Percentiles rank a stretch among this genome's conserved stretches.
Evolutionary conservation across 2,888 invertebrate genomes (phyloP).

Genomic region (Agrilus mali): DNA sequence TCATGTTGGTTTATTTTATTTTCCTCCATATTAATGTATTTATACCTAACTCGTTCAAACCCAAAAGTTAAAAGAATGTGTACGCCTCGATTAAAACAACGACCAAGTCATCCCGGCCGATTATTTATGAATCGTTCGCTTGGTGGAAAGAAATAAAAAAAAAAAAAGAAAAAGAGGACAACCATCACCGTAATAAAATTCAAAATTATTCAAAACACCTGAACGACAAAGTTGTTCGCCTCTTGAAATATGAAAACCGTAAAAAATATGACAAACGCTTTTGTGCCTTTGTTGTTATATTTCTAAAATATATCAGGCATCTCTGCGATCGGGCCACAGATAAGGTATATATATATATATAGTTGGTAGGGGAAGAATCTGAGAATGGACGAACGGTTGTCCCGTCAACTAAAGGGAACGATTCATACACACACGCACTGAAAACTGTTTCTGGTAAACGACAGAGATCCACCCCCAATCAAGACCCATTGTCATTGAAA

Average conservation of each 20-base stretch:
- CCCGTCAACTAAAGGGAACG: not conserved
- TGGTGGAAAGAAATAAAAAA: too few relatives aligned
- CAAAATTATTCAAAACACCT: slow-evolving; percentile 32
- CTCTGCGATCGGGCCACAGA: slow-evolving; percentile 20
- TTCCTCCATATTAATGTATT: too few relatives aligned
- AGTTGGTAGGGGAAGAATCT: slow-evolving; percentile 10
- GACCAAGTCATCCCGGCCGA: too few relatives aligned
- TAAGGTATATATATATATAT: slow-evolving; percentile 26
- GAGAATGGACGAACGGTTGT: slow-evolving; percentile 7
- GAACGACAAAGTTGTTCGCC: slow-evolving; percentile 15
- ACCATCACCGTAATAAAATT: slow-evolving; percentile 13
- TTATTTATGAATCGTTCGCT: too few relatives aligned
- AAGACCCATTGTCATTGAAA: slow-evolving; percentile 28
- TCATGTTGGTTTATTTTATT: too few relatives aligned
- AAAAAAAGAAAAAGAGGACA: too few relatives aligned
- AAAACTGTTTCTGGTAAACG: slow-evolving; percentile 9
- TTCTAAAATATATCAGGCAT: slow-evolving; percentile 30
- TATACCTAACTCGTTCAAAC: too few relatives aligned
- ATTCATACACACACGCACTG: slow-evolving; percentile 4
- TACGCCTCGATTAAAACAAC: too few relatives aligned
- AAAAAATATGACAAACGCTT: slow-evolving; percentile 33
- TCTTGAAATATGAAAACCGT: slow-evolving; percentile 33
- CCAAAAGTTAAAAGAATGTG: too few relatives aligned
- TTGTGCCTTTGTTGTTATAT: slow-evolving; percentile 31
- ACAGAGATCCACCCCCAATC: slow-evolving; percentile 23